These are phyloP conservation scores for Tachysurus fulvidraco DNA, from an alignment of 2,113 vertebrate species.

Conservation along the genomic window DNA sequence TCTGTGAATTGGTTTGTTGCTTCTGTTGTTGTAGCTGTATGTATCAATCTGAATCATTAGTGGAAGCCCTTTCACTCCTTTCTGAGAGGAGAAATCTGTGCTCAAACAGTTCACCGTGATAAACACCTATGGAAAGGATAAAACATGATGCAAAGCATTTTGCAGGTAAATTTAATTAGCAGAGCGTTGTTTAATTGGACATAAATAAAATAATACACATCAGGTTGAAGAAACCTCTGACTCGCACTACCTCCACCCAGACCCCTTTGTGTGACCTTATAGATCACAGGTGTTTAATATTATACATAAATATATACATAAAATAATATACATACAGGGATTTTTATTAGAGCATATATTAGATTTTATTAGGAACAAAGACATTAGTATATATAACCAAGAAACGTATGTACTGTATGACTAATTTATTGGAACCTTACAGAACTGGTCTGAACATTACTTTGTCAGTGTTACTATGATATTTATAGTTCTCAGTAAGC, in stretches of 20 bases:
- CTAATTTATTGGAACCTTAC: not conserved
- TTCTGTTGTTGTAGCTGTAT: conserved; percentile 98
- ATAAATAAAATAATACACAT: not conserved
- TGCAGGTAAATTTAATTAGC: not conserved
- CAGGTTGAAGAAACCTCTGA: too few species aligned
- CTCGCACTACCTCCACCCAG: too few species aligned
- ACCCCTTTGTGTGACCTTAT: too few species aligned
- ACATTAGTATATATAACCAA: not conserved
- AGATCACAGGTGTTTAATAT: too few species aligned
- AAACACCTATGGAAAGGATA: conserved; percentile 82
- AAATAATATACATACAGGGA: not conserved
- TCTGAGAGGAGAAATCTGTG: conserved; percentile 97
- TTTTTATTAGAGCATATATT: not conserved
- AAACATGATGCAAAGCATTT: not conserved
- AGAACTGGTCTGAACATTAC: not conserved
- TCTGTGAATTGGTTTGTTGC: conserved; percentile 95
- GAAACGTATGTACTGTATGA: not conserved
- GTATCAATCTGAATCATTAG: conserved; percentile 99
- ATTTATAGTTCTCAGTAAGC: not conserved
- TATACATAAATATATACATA: not conserved
- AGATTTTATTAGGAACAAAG: too few species aligned
- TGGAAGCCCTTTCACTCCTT: conserved; percentile 96
- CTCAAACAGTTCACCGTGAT: conserved; percentile 98
- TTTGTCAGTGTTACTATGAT: not conserved
- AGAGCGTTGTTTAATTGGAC: not conserved